A percentile compares a stretch with the other conserved stretches of the same genome.
Evolutionary conservation across 1,140 invertebrate genomes (phyloP).

Genomic region (Sinonovacula constricta): DNA sequence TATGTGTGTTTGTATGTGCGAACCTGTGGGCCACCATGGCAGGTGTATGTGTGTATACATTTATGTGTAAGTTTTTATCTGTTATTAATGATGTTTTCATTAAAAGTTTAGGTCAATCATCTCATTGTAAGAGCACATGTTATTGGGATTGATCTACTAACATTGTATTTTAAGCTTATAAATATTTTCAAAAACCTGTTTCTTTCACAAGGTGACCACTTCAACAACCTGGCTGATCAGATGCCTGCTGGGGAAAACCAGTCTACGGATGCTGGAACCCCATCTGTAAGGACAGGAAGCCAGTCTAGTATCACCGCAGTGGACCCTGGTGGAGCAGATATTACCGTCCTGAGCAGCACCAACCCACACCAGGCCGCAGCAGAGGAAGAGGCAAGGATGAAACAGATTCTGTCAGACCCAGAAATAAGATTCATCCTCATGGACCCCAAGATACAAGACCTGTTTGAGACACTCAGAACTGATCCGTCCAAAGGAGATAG

Average conservation of each 20-base stretch:
- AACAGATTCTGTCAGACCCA: constrained; percentile 61
- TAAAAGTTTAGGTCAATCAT: too few relatives aligned
- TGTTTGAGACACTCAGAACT: constrained; percentile 61
- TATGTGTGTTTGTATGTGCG: too few relatives aligned
- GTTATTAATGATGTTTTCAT: too few relatives aligned
- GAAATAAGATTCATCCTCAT: constrained; percentile 63
- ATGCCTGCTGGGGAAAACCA: not conserved
- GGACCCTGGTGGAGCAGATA: constrained; percentile 10
- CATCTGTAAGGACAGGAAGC: not conserved
- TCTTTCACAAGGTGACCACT: constrained; percentile 46
- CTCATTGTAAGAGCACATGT: too few relatives aligned
- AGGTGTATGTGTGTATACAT: too few relatives aligned
- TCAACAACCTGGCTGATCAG: constrained; percentile 42
- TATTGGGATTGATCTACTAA: too few relatives aligned
- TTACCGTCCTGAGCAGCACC: constrained; percentile 39
- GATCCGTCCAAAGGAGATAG: constrained; percentile 68
- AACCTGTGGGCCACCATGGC: too few relatives aligned
- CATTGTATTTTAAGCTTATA: too few relatives aligned
- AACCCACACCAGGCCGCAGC: constrained; percentile 45
- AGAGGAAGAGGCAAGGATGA: constrained; percentile 60
- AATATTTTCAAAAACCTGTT: too few relatives aligned
- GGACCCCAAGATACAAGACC: constrained; percentile 65
- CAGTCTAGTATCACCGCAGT: not conserved
- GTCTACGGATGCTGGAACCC: not conserved
- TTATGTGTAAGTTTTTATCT: too few relatives aligned